Evolutionary conservation across 2,888 invertebrate species (phyloP), one percentile per base, ranked within the genome.

Genomic region (Chaetoderma sp.): DNA sequence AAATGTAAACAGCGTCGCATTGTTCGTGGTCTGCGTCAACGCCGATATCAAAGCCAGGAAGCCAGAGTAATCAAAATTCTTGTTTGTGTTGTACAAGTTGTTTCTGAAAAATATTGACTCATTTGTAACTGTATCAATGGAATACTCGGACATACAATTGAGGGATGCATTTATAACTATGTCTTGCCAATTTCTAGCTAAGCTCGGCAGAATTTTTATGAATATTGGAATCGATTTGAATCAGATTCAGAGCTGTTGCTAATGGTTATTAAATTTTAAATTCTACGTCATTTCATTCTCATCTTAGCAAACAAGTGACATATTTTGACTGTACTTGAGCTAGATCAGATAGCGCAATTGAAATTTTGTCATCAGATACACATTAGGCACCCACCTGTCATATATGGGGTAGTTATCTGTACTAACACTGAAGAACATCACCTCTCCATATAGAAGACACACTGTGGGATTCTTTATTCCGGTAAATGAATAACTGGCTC

Each of bases 21-120:
- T 58, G 2, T 82, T 78, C 13, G 75, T 67, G 6, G 70, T 59
- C 56, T 78, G 80, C 2, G 80, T 62, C 68, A 77, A 75, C 4
- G 77, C 76, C 58, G 83, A 83, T 0, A 78, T 71, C 59, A 83
- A 63, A 16, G 76, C 71, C 18, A 84, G 72, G 79, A 85, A 85
- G 0, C 83, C 84, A 6, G 84, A 83, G 44, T 83, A 84, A 70
- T 85, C 85, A 76, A 85, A 85, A 59, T 80, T 63, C 16, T 66
- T 72, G 67, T 85, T 84, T 5, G 83, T 84, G 75, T 85, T 85
- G 74, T 77, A 83, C 50, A 85, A 65, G 67, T 85, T 85, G 68
- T 84, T 78, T 54, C 84, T 83, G 75, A 33, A 68, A 64, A n/a
- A 39, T 32, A 28, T 63, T 44, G n/a, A n/a, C 10, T 10, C 10